Percentiles rank a stretch among this genome's conserved stretches.
Conservation (phyloP, 2,113 vertebrate species). For the Chaenocephalus aceratus region DNA sequence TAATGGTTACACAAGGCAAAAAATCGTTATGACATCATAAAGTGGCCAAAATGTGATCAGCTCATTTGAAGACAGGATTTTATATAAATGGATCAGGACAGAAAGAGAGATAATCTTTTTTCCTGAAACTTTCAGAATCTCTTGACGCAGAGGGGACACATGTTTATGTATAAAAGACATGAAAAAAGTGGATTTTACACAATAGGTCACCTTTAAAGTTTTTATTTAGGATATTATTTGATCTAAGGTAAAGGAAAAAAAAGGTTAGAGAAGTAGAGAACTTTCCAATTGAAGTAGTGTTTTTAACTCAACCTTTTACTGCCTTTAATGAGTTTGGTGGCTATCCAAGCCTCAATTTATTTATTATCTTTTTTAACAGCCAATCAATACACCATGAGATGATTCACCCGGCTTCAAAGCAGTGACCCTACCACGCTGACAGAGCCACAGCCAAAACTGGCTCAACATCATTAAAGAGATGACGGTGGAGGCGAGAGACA, state of each 20-base stretch:
- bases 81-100: no score
- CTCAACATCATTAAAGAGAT: constrained; percentile 57
- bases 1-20: no score
- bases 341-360: constrained; percentile 2
- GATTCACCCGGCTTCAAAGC: constrained; percentile 33
- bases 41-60: no score
- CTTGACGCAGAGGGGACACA: no score
- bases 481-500: background rate
- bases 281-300: background rate
- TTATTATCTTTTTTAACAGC: background rate
- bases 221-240: background rate
- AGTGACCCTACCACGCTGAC: constrained; percentile 25
- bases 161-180: no score
- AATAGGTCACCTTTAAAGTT: background rate
- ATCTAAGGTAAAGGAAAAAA: background rate
- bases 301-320: background rate
- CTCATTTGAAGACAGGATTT: no score
- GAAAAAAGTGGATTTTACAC: no score
- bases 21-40: no score
- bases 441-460: constrained; percentile 3
- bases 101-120: no score
- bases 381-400: constrained; percentile 33
- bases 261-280: background rate
- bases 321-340: background rate
- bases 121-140: no score